A percentile compares a stretch with the other conserved stretches of the same genome.
These are phyloP conservation scores for Anthrax anthrax DNA, from an alignment of 2,888 invertebrate species.

Conservation along the genomic window DNA sequence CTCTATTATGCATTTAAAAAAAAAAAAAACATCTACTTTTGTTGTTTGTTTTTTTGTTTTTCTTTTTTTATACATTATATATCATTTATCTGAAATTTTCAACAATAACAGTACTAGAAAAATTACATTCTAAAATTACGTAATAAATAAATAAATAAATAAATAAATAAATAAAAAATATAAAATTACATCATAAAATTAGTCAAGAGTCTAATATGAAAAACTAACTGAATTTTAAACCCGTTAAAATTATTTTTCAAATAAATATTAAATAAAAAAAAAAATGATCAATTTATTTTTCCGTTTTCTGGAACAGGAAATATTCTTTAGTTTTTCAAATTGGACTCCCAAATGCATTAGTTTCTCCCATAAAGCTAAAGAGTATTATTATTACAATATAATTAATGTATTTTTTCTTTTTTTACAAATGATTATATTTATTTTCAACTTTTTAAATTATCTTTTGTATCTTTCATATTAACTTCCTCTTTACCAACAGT, in stretches of 20 bases:
- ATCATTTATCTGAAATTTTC: too few species aligned
- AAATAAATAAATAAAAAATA: not conserved
- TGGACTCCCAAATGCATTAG: constrained; percentile 32
- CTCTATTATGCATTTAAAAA: too few species aligned
- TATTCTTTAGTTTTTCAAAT: constrained; percentile 22
- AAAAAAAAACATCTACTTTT: too few species aligned
- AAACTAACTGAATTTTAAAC: constrained; percentile 10
- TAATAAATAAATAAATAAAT: not conserved
- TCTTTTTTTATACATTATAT: too few species aligned
- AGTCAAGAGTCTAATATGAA: constrained; percentile 34
- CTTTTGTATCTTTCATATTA: too few species aligned
- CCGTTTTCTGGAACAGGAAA: not conserved
- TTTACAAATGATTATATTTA: too few species aligned
- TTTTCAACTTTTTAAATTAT: too few species aligned
- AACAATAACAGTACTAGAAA: too few species aligned
- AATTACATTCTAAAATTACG: too few species aligned
- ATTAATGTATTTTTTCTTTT: too few species aligned
- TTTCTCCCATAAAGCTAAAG: constrained; percentile 5
- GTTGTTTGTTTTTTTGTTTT: too few species aligned
- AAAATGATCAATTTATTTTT: not conserved
- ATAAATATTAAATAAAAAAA: not conserved
- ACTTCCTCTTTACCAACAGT: not conserved
- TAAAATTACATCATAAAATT: not conserved
- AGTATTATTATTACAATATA: too few species aligned
- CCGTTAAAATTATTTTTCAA: not conserved